Evolutionary conservation across 2,888 invertebrate species (phyloP).

Genomic region (Nomada ferruginata): DNA sequence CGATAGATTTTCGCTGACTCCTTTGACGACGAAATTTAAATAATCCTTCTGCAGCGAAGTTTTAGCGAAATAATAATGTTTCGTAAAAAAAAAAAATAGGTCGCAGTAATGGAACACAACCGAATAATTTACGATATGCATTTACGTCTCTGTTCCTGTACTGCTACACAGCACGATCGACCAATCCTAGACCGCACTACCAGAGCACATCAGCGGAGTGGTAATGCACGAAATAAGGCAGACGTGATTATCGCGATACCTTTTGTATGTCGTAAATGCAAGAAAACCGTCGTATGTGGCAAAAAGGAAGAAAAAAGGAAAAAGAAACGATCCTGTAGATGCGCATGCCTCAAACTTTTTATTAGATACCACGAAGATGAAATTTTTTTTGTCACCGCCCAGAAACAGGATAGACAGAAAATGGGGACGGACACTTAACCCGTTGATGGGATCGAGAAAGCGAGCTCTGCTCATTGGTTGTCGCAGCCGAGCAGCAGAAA

Average conservation of each 20-base stretch:
- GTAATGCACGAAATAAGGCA: conserved; percentile 13
- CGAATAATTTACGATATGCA: conserved; percentile 18
- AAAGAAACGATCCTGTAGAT: conserved; percentile 17
- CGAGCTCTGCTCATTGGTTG: conserved; percentile 56
- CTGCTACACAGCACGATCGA: not conserved
- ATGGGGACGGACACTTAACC: conserved; percentile 69
- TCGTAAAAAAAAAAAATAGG: too few species aligned
- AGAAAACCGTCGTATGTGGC: conserved; percentile 20
- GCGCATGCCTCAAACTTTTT: conserved; percentile 50
- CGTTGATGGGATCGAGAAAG: conserved; percentile 66
- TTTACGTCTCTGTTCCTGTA: not conserved
- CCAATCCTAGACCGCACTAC: conserved; percentile 19
- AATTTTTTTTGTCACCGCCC: conserved; percentile 49
- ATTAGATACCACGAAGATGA: conserved; percentile 50
- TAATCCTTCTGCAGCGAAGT: too few species aligned
- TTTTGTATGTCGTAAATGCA: conserved; percentile 33
- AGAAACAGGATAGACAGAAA: conserved; percentile 26
- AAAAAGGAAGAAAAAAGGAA: not conserved
- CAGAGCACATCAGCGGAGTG: not conserved
- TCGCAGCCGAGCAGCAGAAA: conserved; percentile 37
- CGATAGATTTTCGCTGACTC: too few species aligned
- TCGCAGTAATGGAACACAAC: too few species aligned
- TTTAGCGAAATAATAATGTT: too few species aligned
- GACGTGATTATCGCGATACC: conserved; percentile 28
- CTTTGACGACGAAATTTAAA: too few species aligned